Evolutionary conservation across 1,140 invertebrate genomes (phyloP).

Genomic region (Caerostris darwini): DNA sequence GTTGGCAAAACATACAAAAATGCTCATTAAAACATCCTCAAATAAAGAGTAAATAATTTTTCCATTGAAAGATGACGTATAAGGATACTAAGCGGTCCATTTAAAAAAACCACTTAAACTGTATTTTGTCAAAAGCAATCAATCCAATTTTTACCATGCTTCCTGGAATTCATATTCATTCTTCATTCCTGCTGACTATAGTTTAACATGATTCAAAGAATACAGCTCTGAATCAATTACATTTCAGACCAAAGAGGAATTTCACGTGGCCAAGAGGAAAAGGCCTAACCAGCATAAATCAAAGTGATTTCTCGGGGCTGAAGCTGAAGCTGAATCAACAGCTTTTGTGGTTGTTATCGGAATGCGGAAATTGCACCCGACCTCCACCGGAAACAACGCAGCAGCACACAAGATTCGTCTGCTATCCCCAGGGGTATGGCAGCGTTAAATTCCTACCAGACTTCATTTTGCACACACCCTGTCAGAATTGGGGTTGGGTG

Average conservation of each 20-base stretch:
- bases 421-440: slow-evolving; percentile 24
- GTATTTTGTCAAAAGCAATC: not conserved
- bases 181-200: not conserved
- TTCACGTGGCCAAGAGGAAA: slow-evolving; percentile 14
- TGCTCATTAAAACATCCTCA: too few relatives aligned
- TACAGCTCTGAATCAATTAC: slow-evolving; percentile 53
- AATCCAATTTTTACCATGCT: not conserved
- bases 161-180: not conserved
- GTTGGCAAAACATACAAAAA: too few relatives aligned
- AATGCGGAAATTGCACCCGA: slow-evolving; percentile 68
- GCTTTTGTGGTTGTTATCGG: slow-evolving; percentile 76
- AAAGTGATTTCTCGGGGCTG: slow-evolving; percentile 61
- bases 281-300: slow-evolving; percentile 65
- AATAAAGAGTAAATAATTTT: too few relatives aligned
- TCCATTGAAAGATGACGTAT: too few relatives aligned
- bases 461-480: not conserved
- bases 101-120: too few relatives aligned
- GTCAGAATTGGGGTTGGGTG: not conserved
- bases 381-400: slow-evolving; percentile 51
- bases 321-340: slow-evolving; percentile 62
- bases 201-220: not conserved
- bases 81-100: too few relatives aligned
- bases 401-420: slow-evolving; percentile 43
- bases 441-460: slow-evolving; percentile 16
- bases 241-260: slow-evolving; percentile 2